phyloP scores from a whole-genome alignment of 1,140 invertebrate genomes.

The Drosophila subobscura region DNA sequence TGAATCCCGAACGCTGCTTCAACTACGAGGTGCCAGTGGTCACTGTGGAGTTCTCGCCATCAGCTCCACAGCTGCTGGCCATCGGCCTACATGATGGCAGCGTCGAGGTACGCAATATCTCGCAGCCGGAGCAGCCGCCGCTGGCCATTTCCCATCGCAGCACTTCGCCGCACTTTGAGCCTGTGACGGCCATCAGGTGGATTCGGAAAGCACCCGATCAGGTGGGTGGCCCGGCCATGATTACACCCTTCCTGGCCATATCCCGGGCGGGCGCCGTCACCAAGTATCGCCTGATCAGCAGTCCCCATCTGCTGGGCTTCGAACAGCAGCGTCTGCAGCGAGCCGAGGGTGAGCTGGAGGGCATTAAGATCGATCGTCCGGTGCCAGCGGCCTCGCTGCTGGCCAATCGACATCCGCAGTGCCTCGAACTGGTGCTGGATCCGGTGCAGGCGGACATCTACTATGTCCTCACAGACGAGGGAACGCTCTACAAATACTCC shows the following conservation, averaged over 20 bases:
- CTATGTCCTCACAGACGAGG: constrained; percentile 92
- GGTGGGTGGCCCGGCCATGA: constrained; percentile 56
- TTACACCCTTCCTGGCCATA: constrained; percentile 84
- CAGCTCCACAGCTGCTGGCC: constrained; percentile 89
- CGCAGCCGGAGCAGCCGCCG: constrained; percentile 83
- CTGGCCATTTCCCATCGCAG: constrained; percentile 85
- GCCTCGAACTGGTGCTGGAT: constrained; percentile 87
- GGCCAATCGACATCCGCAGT: constrained; percentile 85
- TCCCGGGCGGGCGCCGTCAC: constrained; percentile 86
- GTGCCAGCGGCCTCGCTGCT: constrained; percentile 27
- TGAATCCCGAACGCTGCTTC: constrained; percentile 90
- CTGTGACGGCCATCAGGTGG: constrained; percentile 88
- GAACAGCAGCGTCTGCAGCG: constrained; percentile 87
- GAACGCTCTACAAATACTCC: constrained; percentile 90
- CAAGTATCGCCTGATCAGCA: constrained; percentile 84
- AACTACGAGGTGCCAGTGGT: constrained; percentile 89
- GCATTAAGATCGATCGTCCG: constrained; percentile 76
- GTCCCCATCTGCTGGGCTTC: constrained; percentile 80
- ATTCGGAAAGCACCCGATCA: constrained; percentile 83
- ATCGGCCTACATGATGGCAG: constrained; percentile 92
- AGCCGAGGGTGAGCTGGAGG: constrained; percentile 87
- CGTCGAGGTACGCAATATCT: constrained; percentile 89
- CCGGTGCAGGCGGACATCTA: constrained; percentile 87
- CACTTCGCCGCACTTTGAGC: constrained; percentile 86
- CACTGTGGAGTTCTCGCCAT: constrained; percentile 89